Percentiles rank a stretch among this genome's conserved stretches.
Conservation (phyloP, 2,888 invertebrate species). For the Caenorhabditis imperialis region DNA sequence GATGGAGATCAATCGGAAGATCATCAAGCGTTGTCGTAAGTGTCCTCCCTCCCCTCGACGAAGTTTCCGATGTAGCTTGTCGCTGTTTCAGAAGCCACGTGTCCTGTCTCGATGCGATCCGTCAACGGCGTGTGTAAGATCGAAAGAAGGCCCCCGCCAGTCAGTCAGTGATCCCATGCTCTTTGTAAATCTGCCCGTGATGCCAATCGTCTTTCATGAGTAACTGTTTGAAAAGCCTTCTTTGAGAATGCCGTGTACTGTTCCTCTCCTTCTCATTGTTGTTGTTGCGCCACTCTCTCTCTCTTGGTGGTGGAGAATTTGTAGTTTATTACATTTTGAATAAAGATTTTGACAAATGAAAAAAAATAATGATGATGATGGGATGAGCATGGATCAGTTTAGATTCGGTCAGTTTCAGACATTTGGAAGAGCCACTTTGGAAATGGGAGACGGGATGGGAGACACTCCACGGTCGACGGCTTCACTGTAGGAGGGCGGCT, state of each 20-base stretch:
- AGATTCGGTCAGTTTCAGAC: neutral
- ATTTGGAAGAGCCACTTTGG: slow-evolving; percentile 30
- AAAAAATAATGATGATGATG: slow-evolving; percentile 15
- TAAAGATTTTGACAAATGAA: slow-evolving; percentile 1
- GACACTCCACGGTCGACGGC: slow-evolving; percentile 43
- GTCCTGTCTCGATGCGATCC: slow-evolving; percentile 59
- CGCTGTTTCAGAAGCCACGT: slow-evolving; percentile 56
- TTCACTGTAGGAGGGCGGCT: slow-evolving; percentile 52
- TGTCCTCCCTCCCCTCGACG: neutral
- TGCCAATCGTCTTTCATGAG: slow-evolving; percentile 48
- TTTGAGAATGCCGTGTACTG: slow-evolving; percentile 34
- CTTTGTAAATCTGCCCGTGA: slow-evolving; percentile 11
- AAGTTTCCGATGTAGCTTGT: slow-evolving; percentile 1
- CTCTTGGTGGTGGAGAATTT: slow-evolving; percentile 36
- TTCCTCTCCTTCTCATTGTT: slow-evolving; percentile 21
- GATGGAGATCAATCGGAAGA: slow-evolving; percentile 58
- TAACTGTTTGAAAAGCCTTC: slow-evolving; percentile 30
- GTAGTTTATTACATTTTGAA: neutral
- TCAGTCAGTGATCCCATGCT: slow-evolving; percentile 8
- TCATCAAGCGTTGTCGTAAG: slow-evolving; percentile 65
- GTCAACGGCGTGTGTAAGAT: slow-evolving; percentile 62
- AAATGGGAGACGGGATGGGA: slow-evolving; percentile 31
- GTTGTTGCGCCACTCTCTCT: slow-evolving; percentile 42
- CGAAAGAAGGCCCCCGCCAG: slow-evolving; percentile 31
- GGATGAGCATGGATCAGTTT: neutral